Conservation (phyloP, 2,888 invertebrate species). For the Autographa pulchrina region DNA sequence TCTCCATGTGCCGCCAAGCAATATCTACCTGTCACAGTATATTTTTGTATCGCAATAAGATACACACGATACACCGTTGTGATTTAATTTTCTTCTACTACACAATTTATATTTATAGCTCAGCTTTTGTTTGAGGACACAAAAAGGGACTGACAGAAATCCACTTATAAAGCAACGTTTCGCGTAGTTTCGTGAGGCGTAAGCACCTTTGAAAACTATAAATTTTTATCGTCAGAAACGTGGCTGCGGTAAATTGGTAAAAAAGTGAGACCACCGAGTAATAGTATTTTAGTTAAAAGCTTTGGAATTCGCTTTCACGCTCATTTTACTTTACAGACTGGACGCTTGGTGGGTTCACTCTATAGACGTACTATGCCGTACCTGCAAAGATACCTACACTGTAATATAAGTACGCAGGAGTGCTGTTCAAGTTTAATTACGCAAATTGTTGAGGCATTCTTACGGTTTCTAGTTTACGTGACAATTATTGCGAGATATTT, state of each 20-base stretch:
- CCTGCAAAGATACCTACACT: background rate
- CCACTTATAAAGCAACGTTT: constrained; percentile 14
- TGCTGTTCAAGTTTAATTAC: background rate
- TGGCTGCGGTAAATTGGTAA: constrained; percentile 26
- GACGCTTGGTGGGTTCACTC: constrained; percentile 12
- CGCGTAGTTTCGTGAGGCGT: constrained; percentile 13
- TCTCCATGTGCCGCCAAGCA: constrained; percentile 45
- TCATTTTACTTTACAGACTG: constrained; percentile 29
- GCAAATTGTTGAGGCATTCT: constrained; percentile 4
- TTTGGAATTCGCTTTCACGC: constrained; percentile 20
- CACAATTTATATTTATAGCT: constrained; percentile 2
- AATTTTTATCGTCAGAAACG: constrained; percentile 21
- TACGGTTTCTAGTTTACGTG: background rate
- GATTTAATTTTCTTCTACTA: constrained; percentile 18
- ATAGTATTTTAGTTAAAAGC: constrained; percentile 29
- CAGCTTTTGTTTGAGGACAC: constrained; percentile 5
- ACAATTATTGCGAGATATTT: background rate
- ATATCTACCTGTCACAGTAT: constrained; percentile 33
- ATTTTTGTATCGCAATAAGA: constrained; percentile 33
- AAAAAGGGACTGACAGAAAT: constrained; percentile 24
- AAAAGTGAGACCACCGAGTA: constrained; percentile 20
- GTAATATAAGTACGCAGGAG: background rate
- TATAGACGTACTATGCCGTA: background rate
- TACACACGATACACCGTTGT: constrained; percentile 14
- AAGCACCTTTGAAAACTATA: constrained; percentile 37